Base-by-base conservation (phyloP, 1,140 invertebrate genomes). In the Zaprionus ornatus region DNA sequence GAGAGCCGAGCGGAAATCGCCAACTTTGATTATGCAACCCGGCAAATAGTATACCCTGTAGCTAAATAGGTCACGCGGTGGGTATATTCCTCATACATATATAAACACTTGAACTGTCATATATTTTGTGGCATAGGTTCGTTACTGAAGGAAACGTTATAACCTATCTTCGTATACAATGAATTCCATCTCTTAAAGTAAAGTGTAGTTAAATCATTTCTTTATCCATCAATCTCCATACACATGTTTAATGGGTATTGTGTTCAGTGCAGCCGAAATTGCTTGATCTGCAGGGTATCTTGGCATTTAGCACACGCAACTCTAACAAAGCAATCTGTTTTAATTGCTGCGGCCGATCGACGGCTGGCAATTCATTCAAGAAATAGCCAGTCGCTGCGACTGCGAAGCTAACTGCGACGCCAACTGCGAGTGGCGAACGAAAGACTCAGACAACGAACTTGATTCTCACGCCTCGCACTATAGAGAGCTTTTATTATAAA, bases 361-460 rank as follows among this genome's bases (percentile, higher is more conserved):
- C 15, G 25, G n/a, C 48, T 70, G 15, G 48, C 13, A 40, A 57
- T 37, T 48, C 57, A 70, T 70, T 69, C 19, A 70, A 35, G n/a
- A 48, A 70, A 63, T 54, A n/a, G 23, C 48, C 21, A 61, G 50
- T 29, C n/a, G 23, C 27, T 56, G 29, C 21, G 59, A 13, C 40
- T 17, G 35, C 35, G 35, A 52, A 17, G 19, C 6, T 21, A 13
- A 12, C n/a, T 64, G n/a, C 40, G 21, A 54, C 35, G 19, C 12
- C 23, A 12, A 12, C n/a, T 57, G 29, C 54, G n/a, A 21, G 5
- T 37, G 3, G 23, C 17, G 62, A 72, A 76, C 69, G 64, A 77
- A 77, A 68, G 75, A 77, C 70, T 77, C 68, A 63, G 59, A 52
- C 70, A 73, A 68, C 74, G 23, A 77, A 77, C 74, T 73, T 59